These are phyloP conservation scores for Machaerirhynchus nigripectus DNA, from an alignment of 2,113 vertebrate genomes.

Conservation along the genomic window DNA sequence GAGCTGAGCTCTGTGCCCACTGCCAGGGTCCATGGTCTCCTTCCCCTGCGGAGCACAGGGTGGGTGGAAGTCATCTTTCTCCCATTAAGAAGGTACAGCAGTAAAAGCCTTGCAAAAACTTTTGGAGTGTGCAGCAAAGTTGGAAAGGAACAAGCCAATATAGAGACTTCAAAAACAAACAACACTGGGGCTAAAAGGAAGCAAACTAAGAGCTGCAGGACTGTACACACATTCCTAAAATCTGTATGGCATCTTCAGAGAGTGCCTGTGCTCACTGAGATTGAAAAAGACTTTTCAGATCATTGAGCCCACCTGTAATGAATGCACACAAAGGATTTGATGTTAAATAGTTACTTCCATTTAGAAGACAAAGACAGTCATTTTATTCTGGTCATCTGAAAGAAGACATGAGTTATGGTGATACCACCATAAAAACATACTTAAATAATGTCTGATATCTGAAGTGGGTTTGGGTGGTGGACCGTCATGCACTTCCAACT, in stretches of 20 bases:
- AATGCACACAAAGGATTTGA: neutral
- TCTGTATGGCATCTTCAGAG: neutral
- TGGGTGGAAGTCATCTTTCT: neutral
- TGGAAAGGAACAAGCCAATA: neutral
- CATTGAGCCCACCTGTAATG: neutral
- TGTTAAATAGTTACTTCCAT: neutral
- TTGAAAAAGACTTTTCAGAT: neutral
- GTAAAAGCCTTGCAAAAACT: neutral
- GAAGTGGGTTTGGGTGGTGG: neutral
- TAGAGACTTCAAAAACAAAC: neutral
- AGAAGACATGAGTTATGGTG: neutral
- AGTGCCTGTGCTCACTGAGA: neutral
- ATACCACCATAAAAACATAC: neutral
- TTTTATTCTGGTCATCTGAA: neutral
- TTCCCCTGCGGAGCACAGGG: neutral
- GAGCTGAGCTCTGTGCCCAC: neutral
- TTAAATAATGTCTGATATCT: neutral
- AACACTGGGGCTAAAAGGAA: neutral
- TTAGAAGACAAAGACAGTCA: neutral
- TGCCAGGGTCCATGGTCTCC: neutral
- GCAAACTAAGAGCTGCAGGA: neutral
- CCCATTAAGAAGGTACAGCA: neutral
- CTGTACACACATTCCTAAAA: neutral
- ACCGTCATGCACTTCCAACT: neutral
- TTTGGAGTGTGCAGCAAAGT: neutral